Evolutionary conservation across 2,888 invertebrate genomes (phyloP).

Genomic region (Harpalus rufipes): DNA sequence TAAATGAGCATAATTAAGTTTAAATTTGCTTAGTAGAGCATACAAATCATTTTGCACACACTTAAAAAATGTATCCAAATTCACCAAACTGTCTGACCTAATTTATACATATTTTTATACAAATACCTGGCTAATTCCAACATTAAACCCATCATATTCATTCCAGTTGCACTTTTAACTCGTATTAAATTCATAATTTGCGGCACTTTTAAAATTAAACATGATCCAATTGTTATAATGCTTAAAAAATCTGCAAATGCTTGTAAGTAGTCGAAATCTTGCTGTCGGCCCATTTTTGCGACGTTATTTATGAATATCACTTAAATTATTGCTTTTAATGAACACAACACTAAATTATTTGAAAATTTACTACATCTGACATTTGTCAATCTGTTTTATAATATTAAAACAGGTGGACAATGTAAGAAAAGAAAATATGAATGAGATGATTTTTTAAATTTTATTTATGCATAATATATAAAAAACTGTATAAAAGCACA

Average conservation of each 20-base stretch:
- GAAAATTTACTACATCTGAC: neutral
- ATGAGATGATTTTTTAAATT: neutral
- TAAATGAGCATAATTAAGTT: too few species aligned
- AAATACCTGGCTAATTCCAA: conserved; percentile 85
- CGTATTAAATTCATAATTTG: conserved; percentile 86
- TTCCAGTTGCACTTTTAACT: conserved; percentile 84
- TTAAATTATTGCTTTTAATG: neutral
- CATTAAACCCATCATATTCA: conserved; percentile 82
- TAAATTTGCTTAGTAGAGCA: too few species aligned
- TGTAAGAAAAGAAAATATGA: neutral
- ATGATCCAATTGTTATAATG: conserved; percentile 87
- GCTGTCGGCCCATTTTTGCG: conserved; percentile 59
- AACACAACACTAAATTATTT: conserved; percentile 3
- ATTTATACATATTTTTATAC: neutral
- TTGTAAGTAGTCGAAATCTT: conserved; percentile 70
- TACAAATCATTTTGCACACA: neutral
- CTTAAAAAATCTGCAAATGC: conserved; percentile 81
- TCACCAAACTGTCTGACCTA: neutral
- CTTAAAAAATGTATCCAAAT: neutral
- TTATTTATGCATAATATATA: neutral
- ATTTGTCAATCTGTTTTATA: conserved; percentile 4
- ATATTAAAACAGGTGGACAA: neutral
- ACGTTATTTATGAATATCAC: neutral
- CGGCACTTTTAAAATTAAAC: conserved; percentile 89
- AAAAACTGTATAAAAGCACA: neutral